A percentile compares a stretch with the other conserved stretches of the same genome.
Evolutionary conservation across 2,113 vertebrate genomes (phyloP).

Genomic region (Telmatochromis bifrenatus): DNA sequence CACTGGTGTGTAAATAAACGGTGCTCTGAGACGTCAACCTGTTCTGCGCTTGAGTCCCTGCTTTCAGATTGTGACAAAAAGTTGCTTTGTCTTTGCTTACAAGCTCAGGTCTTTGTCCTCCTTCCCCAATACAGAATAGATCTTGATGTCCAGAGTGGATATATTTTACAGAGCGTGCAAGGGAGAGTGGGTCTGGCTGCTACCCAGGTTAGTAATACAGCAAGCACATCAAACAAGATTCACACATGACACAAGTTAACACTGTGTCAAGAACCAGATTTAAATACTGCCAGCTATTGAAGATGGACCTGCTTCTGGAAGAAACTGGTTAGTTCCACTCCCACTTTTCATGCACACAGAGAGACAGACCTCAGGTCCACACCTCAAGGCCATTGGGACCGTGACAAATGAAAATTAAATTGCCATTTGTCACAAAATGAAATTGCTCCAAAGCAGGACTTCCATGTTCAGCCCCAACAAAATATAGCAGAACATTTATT

Average conservation of each 20-base stretch:
- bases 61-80: too few relatives aligned
- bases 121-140: neutral
- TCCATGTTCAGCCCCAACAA: neutral
- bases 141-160: rapidly evolving
- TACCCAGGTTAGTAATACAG: neutral
- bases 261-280: neutral
- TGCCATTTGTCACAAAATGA: neutral
- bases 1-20: too few relatives aligned
- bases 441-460: neutral
- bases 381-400: neutral
- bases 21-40: too few relatives aligned
- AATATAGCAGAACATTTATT: neutral
- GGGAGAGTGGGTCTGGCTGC: neutral
- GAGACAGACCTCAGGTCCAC: neutral
- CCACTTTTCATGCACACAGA: neutral
- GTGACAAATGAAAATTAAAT: neutral
- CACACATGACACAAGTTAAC: neutral
- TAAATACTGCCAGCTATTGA: neutral
- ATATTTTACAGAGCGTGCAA: neutral
- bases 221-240: neutral
- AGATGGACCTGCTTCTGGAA: neutral
- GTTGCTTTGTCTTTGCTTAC: neutral
- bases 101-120: neutral
- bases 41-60: too few relatives aligned
- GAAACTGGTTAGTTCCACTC: neutral